Percentiles rank a stretch among this genome's conserved stretches.
Conservation (phyloP, 2,113 vertebrate genomes). For the Ramphastos sulfuratus region DNA sequence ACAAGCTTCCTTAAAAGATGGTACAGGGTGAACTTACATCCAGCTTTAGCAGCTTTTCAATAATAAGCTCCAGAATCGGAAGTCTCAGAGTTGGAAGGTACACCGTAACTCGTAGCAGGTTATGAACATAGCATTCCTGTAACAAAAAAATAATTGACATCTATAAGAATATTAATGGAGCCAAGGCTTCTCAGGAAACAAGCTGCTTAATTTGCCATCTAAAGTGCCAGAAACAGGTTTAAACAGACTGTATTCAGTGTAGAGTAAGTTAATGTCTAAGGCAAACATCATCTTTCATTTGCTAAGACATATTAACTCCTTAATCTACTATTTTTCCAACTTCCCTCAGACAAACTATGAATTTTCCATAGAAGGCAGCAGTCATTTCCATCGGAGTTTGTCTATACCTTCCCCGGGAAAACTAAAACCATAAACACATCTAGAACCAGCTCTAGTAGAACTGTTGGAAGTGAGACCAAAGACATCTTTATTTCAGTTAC, state of each 20-base stretch:
- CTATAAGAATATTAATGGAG: not conserved
- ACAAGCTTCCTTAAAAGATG: not conserved
- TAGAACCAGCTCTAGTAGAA: not conserved
- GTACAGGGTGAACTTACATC: constrained; percentile 83
- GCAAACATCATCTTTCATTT: not conserved
- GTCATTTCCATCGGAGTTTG: not conserved
- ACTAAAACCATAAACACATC: not conserved
- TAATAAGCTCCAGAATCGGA: constrained; percentile 88
- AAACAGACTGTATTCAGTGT: not conserved
- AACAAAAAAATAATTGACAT: constrained; percentile 14
- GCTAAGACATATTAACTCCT: not conserved
- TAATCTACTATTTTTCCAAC: not conserved
- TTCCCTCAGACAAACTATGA: not conserved
- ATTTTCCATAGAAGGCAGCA: not conserved
- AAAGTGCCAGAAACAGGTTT: not conserved
- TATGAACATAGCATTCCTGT: constrained; percentile 96
- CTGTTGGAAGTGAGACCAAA: not conserved
- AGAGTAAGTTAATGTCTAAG: not conserved
- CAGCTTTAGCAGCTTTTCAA: constrained; percentile 89
- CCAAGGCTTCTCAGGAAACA: not conserved
- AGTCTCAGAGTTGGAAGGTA: constrained; percentile 86
- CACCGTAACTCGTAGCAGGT: constrained; percentile 85
- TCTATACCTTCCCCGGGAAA: not conserved
- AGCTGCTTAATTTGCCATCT: not conserved
- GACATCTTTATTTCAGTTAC: not conserved